Conservation (phyloP, 2,113 vertebrate genomes). For the Anhinga anhinga region DNA sequence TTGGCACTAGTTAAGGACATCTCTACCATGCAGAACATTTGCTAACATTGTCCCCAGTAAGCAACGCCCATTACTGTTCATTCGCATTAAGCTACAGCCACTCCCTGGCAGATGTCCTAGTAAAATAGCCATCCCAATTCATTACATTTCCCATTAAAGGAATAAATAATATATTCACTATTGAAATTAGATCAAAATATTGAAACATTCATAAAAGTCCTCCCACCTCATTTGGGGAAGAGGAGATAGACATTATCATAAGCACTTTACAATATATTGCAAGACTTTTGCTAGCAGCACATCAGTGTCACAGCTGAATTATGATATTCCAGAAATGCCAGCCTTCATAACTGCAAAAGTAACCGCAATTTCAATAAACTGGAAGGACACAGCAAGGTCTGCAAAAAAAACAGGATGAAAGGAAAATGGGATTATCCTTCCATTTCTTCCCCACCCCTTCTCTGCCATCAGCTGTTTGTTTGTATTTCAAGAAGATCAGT, state of each 20-base stretch:
- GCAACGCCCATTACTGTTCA: neutral
- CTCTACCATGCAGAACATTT: neutral
- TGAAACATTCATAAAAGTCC: conserved; percentile 15
- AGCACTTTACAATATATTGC: neutral
- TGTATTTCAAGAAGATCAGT: neutral
- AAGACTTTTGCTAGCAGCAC: neutral
- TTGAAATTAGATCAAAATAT: conserved; percentile 42
- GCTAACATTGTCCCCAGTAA: neutral
- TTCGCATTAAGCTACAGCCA: neutral
- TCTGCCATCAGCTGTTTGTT: neutral
- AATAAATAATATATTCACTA: neutral
- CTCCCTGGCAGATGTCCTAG: conserved; percentile 20
- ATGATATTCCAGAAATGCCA: neutral
- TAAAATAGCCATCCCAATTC: neutral
- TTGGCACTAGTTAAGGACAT: neutral
- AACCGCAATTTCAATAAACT: conserved; percentile 2
- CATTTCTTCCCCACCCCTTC: neutral
- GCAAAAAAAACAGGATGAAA: neutral
- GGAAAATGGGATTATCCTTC: neutral
- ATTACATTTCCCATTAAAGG: conserved; percentile 15
- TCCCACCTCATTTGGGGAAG: neutral
- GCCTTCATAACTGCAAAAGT: neutral
- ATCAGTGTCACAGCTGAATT: conserved; percentile 17
- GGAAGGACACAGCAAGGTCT: conserved; percentile 23
- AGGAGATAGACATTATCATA: neutral